Base-by-base conservation (phyloP, 2,888 invertebrate species). In the Cistogaster globosa region DNA sequence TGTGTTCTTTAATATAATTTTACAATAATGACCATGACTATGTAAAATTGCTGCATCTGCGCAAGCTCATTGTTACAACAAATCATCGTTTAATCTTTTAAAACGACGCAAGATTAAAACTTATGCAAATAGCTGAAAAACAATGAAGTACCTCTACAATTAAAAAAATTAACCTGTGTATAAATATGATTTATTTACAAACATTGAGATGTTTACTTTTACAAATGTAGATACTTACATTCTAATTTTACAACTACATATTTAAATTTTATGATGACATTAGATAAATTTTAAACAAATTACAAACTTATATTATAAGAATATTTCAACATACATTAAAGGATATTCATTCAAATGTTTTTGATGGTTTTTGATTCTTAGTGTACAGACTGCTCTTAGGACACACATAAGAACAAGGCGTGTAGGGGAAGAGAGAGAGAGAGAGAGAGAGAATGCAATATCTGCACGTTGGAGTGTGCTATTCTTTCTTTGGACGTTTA, bases 251-350 rank as follows among this genome's bases (percentile, higher is more conserved):
- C 26, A 32, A 53, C 32, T 32, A 32, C 8, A 60, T 78, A 55
- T 53, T 55, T n/a, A 55, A 57, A 12, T 42, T 42, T 42, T 60
- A 75, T 69, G 48, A 84, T 71, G 63, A 71, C 71, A 62, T 72
- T 81, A 81, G 67, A 18, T 72, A 84, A 84, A 42, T 81, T 81
- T 42, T 68, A 69, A 55, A 22, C 14, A 80, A 48, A 71, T 67
- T 55, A 72, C 36, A 18, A 65, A 76, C 7, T 38, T 60, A 55
- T 48, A 32, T 51, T 68, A 26, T 26, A 26, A 26, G 26, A 2
- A 26, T 26, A 81, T 20, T 53, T 63, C 55, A 69, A 67, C 32
- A 63, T 42, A 67, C 18, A 51, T 67, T 53, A 65, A 68, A 62
- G 8, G 12, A 7, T 51, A 71, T 45, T 38, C 38, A 78, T 63